These are phyloP conservation scores for Laterallus jamaicensis DNA, from an alignment of 2,113 vertebrate species.

Conservation along the genomic window DNA sequence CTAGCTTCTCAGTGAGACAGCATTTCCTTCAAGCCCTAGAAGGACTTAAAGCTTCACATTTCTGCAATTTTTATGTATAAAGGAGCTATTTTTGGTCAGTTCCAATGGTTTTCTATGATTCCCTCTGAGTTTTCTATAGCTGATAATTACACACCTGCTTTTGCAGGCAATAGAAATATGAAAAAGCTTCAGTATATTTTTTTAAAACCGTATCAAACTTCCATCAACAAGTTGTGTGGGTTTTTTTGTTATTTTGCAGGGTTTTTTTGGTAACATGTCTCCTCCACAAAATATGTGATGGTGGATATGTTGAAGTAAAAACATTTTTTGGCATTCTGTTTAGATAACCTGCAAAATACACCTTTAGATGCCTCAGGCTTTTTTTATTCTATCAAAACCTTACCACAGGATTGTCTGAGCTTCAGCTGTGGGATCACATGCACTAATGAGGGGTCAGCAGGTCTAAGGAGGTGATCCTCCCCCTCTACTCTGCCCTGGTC, in stretches of 20 bases:
- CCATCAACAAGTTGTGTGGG: not conserved
- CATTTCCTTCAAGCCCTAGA: not conserved
- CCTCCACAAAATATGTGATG: not conserved
- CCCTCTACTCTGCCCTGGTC: too few species aligned
- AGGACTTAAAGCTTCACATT: not conserved
- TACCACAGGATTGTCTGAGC: not conserved
- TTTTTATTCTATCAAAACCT: not conserved
- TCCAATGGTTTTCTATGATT: constrained; percentile 2
- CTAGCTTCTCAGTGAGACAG: not conserved
- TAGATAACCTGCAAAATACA: not conserved
- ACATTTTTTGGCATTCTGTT: not conserved
- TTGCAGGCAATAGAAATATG: not conserved
- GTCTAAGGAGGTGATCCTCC: too few species aligned
- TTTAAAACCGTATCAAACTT: not conserved
- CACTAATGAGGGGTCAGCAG: not conserved
- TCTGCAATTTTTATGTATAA: not conserved
- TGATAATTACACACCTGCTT: not conserved
- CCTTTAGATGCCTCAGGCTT: not conserved
- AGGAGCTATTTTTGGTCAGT: not conserved
- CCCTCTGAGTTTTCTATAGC: not conserved
- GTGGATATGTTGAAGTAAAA: not conserved
- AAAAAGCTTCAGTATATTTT: not conserved
- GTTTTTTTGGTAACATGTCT: not conserved
- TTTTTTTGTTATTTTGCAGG: not conserved
- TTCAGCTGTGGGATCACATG: not conserved